Base-by-base conservation (phyloP, 1,140 invertebrate genomes). In the Calosoma granatense region DNA sequence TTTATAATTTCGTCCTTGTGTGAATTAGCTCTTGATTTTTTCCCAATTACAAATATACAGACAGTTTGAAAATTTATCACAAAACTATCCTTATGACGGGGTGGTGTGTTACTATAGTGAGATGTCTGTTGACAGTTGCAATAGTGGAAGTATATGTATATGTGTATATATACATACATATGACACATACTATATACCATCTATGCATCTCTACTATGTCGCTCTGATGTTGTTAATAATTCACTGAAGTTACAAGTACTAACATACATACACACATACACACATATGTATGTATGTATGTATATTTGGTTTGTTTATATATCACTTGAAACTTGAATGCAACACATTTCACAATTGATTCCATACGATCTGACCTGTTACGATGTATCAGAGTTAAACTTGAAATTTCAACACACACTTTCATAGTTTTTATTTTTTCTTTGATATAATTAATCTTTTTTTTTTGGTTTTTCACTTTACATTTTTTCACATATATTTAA, bases 401-500 rank as follows among this genome's bases (percentile, higher is more conserved):
- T 47, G 15, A 47, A 11, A 11, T 47, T 47, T 12, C 4, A 6
- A 47, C 41, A 47, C 41, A 47, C 41, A 47, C 41, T 47, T 47
- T 47, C 41, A 47, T 12, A 47, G 17, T 9, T 47, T 17, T 30
- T 4, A 30, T 30, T 6, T 30, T 6, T 47, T 47, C 4, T 47
- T 47, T 11, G 15, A 47, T 47, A 47, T 12, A 11, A 47, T 47
- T 47, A 47, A 11, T 12, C 41, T 47, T 47, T 47, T 47, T n/a
- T n/a, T 47, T 47, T 47, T 6, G 41, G 41, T 9, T 47, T 47
- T 47, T 47, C 41, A 47, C 41, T 47, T 47, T 47, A 47, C 41
- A 47, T 47, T 12, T 47, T n/a, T 47, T 47, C 41, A 47, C 41
- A 47, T 47, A 47, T 47, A 47, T 47, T 47, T 47, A 47, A 47